phyloP scores from a whole-genome alignment of 1,140 invertebrate genomes.

The Metaphire vulgaris region DNA sequence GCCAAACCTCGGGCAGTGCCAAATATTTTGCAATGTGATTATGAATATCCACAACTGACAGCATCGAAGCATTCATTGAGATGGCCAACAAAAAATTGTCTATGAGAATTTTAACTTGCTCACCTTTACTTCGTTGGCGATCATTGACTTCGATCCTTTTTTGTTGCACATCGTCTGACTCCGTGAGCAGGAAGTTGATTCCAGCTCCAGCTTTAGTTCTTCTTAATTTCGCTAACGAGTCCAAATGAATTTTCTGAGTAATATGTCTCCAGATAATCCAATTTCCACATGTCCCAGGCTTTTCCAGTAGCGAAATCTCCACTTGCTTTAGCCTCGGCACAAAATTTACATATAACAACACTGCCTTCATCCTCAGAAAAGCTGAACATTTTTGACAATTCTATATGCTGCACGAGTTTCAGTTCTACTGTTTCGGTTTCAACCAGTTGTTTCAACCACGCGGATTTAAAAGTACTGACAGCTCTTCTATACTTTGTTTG shows the following conservation, averaged over 20 bases:
- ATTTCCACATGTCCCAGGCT: constrained; percentile 19
- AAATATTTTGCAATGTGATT: neutral
- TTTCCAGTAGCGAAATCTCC: constrained; percentile 16
- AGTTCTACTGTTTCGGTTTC: constrained; percentile 9
- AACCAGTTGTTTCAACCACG: constrained; percentile 14
- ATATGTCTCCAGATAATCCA: constrained; percentile 21
- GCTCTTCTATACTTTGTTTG: neutral
- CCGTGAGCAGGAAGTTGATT: neutral
- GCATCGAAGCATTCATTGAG: neutral
- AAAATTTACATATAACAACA: constrained; percentile 25
- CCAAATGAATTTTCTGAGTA: constrained; percentile 18
- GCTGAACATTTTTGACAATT: constrained; percentile 13
- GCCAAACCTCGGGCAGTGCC: neutral
- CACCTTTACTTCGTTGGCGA: neutral
- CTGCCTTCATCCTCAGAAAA: neutral
- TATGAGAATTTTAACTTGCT: neutral
- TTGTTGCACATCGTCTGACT: neutral
- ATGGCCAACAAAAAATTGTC: neutral
- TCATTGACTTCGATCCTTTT: neutral
- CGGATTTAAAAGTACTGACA: neutral
- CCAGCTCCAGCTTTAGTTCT: constrained; percentile 3
- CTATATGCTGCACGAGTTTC: neutral
- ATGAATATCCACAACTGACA: neutral
- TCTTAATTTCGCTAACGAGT: constrained; percentile 4
- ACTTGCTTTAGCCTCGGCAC: constrained; percentile 9